Percentiles rank a stretch among this genome's conserved stretches.
These are phyloP conservation scores for Corydoras sp. DNA, from an alignment of 2,113 vertebrate species.

Conservation along the genomic window DNA sequence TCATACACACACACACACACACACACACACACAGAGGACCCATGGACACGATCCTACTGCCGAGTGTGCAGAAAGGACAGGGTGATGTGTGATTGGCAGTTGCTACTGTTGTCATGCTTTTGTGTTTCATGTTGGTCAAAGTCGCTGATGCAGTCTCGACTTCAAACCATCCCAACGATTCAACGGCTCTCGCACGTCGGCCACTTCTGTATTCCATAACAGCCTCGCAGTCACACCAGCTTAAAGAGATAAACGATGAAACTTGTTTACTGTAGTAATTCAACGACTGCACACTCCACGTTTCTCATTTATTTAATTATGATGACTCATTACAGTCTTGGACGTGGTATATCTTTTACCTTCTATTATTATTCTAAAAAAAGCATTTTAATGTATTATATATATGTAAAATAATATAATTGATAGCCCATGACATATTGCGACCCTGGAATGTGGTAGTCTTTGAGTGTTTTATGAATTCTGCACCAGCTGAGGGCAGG, in stretches of 20 bases:
- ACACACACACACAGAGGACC: constrained; percentile 3
- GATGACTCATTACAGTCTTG: too few relatives aligned
- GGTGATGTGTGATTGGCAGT: constrained; percentile 25
- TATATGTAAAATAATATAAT: too few relatives aligned
- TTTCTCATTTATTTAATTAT: too few relatives aligned
- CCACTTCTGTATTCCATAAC: constrained; percentile 36
- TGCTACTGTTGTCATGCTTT: constrained; percentile 22
- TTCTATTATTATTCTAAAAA: too few relatives aligned
- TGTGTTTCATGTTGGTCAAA: constrained; percentile 17
- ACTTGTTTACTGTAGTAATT: too few relatives aligned
- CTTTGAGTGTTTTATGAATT: too few relatives aligned
- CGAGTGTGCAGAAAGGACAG: constrained; percentile 10
- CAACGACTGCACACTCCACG: too few relatives aligned
- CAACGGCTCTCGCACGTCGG: constrained; percentile 18
- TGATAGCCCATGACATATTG: too few relatives aligned
- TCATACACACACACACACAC: not conserved
- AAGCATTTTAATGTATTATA: too few relatives aligned
- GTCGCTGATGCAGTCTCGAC: constrained; percentile 34
- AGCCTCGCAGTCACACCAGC: not conserved
- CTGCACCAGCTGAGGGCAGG: too few relatives aligned
- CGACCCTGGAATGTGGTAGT: too few relatives aligned
- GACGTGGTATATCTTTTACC: too few relatives aligned
- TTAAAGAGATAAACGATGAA: not conserved
- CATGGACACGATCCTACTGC: not conserved
- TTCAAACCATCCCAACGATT: constrained; percentile 4